Conservation (phyloP, 37 sponge, comb jelly and placozoan species). For the Ianthella basta region DNA sequence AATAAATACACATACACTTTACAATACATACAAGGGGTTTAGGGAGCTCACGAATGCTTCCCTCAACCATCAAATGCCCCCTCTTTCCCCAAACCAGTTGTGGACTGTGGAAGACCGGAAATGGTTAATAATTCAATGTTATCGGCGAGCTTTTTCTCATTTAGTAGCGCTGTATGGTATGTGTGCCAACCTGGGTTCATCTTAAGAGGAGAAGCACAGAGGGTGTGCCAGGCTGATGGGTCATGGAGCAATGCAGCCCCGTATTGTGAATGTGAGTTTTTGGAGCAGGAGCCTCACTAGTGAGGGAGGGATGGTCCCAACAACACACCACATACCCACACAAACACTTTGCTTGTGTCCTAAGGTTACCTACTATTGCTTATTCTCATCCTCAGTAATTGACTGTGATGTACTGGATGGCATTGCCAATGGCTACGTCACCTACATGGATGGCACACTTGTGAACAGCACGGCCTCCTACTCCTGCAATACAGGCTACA, state of each 20-base stretch:
- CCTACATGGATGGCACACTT: constrained; percentile 1
- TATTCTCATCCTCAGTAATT: neutral
- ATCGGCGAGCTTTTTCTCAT: neutral
- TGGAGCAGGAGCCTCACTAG: neutral
- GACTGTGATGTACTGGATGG: constrained; percentile 13
- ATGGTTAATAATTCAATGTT: neutral
- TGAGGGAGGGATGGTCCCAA: neutral
- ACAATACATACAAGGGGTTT: no score
- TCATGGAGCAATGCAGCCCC: neutral
- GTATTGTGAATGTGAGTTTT: neutral
- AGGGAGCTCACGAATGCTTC: no score
- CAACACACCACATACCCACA: neutral
- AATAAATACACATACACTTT: no score
- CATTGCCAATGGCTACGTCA: constrained; percentile 13
- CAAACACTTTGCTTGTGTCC: neutral
- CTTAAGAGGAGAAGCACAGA: neutral
- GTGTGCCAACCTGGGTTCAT: neutral
- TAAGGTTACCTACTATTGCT: no score
- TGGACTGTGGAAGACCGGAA: neutral
- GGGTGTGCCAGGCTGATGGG: neutral
- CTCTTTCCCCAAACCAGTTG: neutral
- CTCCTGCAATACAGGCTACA: constrained; percentile 4
- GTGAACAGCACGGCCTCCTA: neutral
- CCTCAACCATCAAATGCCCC: no score
- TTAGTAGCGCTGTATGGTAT: neutral